Conservation (phyloP, 2,797 vertebrate genomes). For the Ficedula albicollis region DNA sequence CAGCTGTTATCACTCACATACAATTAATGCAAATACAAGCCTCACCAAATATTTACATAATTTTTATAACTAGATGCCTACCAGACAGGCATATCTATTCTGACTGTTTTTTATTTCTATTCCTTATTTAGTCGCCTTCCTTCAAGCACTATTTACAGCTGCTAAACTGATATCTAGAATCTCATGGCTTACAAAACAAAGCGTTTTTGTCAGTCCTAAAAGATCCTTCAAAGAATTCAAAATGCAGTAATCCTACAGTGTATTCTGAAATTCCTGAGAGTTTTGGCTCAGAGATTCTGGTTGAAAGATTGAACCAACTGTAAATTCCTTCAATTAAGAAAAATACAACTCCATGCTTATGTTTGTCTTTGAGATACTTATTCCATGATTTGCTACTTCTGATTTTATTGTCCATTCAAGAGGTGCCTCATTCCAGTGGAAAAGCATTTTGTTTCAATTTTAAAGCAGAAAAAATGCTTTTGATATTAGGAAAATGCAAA, state of each 20-base stretch:
- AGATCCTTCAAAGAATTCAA: background rate
- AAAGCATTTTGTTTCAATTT: background rate
- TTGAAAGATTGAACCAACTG: background rate
- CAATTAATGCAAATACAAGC: background rate
- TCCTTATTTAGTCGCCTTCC: conserved; percentile 1
- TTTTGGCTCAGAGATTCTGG: background rate
- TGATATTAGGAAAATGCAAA: background rate
- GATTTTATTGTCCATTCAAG: background rate
- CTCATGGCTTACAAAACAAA: background rate
- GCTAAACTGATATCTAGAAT: background rate
- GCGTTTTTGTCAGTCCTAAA: background rate
- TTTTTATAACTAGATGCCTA: conserved; percentile 22
- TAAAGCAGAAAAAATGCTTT: background rate
- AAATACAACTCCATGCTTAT: background rate
- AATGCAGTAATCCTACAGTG: background rate
- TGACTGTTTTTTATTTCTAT: background rate
- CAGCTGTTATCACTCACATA: background rate
- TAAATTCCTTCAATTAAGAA: background rate
- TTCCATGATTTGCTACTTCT: background rate
- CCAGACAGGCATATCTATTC: background rate
- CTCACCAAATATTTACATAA: conserved; percentile 1
- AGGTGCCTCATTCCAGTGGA: background rate
- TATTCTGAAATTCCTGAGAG: background rate
- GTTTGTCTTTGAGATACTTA: background rate
- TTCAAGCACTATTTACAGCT: background rate